Evolutionary conservation across 2,113 vertebrate genomes (phyloP).

Genomic region (Odontesthes bonariensis): DNA sequence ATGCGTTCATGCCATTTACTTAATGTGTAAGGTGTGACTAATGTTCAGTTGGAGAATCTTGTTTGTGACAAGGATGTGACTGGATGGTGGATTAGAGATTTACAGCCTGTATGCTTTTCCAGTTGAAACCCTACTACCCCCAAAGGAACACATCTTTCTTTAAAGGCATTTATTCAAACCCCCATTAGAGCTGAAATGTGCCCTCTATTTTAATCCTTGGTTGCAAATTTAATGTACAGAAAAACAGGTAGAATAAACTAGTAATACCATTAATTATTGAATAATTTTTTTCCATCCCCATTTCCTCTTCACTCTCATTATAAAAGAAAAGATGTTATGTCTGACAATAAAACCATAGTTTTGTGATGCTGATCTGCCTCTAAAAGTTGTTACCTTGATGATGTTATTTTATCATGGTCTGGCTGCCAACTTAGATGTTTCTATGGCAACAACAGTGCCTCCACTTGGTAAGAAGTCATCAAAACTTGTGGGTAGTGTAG

Average conservation of each 20-base stretch:
- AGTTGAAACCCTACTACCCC: slow-evolving; percentile 18
- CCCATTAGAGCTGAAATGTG: slow-evolving; percentile 1
- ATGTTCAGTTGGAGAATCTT: slow-evolving; percentile 52
- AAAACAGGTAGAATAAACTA: slow-evolving; percentile 11
- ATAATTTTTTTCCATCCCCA: slow-evolving; percentile 7
- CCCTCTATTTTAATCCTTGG: slow-evolving; percentile 12
- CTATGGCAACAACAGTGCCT: slow-evolving; percentile 63
- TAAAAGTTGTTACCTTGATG: slow-evolving; percentile 10
- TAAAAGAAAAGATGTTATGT: background rate
- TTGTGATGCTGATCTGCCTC: background rate
- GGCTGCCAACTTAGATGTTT: slow-evolving; percentile 47
- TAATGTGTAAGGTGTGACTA: slow-evolving; percentile 48
- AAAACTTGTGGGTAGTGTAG: slow-evolving; percentile 56
- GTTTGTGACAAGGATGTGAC: slow-evolving; percentile 12
- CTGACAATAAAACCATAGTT: background rate
- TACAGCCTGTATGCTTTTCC: slow-evolving; percentile 17
- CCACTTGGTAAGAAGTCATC: slow-evolving; percentile 23
- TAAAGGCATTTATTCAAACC: slow-evolving; percentile 32
- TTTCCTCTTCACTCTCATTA: background rate
- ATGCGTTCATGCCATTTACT: slow-evolving; percentile 44
- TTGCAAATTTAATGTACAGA: slow-evolving; percentile 4
- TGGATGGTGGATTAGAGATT: slow-evolving; percentile 38
- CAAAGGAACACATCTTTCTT: slow-evolving; percentile 14
- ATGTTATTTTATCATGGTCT: slow-evolving; percentile 18
- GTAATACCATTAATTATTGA: slow-evolving; percentile 12